These are phyloP conservation scores for Aleiodes sp. DNA, from an alignment of 1,140 invertebrate species.

Conservation along the genomic window DNA sequence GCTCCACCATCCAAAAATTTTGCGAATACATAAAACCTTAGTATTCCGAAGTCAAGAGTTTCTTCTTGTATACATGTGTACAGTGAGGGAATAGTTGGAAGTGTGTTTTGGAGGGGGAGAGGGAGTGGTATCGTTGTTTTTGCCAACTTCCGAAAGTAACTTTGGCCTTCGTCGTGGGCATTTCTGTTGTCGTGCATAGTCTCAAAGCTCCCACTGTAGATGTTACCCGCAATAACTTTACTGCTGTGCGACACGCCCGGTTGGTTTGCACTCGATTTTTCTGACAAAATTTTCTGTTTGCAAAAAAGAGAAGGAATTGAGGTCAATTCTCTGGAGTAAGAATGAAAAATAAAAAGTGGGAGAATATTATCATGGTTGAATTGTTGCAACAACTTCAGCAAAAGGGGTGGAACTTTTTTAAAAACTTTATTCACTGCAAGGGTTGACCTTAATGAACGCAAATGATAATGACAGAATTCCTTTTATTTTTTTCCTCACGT, in stretches of 20 bases:
- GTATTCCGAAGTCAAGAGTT: no score
- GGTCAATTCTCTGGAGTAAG: no score
- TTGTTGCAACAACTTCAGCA: no score
- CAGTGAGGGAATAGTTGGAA: background rate
- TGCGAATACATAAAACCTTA: constrained; percentile 6
- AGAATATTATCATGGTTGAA: no score
- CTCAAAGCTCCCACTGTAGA: background rate
- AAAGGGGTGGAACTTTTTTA: no score
- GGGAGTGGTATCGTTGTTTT: background rate
- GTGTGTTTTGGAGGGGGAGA: background rate
- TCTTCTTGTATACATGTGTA: no score
- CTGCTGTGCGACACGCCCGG: background rate
- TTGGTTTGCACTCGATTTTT: background rate
- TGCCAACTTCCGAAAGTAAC: background rate
- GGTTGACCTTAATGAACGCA: background rate
- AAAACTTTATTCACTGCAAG: background rate
- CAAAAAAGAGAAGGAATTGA: no score
- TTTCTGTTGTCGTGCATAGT: background rate
- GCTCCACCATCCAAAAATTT: background rate
- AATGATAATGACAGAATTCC: constrained; percentile 9
- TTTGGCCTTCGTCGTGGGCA: background rate
- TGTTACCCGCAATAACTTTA: no score
- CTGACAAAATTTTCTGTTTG: background rate
- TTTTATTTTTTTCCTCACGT: background rate
- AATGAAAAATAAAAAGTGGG: no score